Conservation (phyloP, 92 coral and sea anemone genomes). For the Palythoa heliodiscus region DNA sequence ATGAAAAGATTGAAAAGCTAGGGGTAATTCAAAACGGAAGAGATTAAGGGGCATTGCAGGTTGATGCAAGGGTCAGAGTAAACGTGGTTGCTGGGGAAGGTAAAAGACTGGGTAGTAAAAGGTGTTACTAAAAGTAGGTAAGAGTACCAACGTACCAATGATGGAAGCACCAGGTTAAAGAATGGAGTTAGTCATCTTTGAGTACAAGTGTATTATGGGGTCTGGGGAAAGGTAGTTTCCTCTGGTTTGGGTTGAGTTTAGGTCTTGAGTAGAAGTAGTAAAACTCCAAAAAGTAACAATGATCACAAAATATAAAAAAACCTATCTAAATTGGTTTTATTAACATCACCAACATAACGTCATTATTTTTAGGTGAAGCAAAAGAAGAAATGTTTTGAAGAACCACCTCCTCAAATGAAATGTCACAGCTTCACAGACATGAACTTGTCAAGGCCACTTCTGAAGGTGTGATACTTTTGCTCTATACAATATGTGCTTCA, state of each 20-base stretch:
- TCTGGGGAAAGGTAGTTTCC: too few relatives aligned
- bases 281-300: too few relatives aligned
- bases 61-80: background rate
- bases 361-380: conserved; percentile 49
- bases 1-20: background rate
- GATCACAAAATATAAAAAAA: too few relatives aligned
- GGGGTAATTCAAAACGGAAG: too few relatives aligned
- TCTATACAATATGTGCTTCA: background rate
- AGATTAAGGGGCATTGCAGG: too few relatives aligned
- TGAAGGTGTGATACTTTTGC: conserved; percentile 66
- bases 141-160: background rate
- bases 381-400: conserved; percentile 85
- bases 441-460: conserved; percentile 95
- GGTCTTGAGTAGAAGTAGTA: background rate
- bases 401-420: conserved; percentile 93
- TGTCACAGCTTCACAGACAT: conserved; percentile 88
- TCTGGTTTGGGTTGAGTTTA: background rate
- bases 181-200: too few relatives aligned
- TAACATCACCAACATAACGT: background rate
- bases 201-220: too few relatives aligned
- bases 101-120: background rate
- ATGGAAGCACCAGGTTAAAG: background rate
- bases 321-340: too few relatives aligned
- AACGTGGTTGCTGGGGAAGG: background rate
- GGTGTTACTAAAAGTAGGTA: background rate